Conservation (phyloP, 2,797 vertebrate genomes). For the Acipenser transmontanus region DNA sequence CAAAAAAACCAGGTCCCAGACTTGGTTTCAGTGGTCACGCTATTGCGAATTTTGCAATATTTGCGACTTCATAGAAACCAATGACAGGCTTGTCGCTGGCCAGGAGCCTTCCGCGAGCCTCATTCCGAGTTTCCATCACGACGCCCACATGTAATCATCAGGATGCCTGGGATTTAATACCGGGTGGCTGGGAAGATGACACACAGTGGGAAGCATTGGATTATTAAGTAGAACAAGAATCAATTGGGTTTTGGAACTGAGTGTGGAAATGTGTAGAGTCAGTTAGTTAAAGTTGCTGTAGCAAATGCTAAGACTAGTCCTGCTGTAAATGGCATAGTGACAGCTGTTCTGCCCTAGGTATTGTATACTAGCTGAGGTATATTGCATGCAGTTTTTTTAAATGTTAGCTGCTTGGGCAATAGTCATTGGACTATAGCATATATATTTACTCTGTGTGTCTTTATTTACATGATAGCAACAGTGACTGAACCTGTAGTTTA, state of each 20-base stretch:
- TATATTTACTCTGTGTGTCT: too few relatives aligned
- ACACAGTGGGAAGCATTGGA: background rate
- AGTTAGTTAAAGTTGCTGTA: background rate
- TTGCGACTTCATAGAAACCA: background rate
- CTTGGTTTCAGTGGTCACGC: conserved; percentile 1
- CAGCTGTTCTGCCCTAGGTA: background rate
- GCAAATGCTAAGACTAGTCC: background rate
- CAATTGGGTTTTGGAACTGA: background rate
- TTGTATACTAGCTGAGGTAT: too few relatives aligned
- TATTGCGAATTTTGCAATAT: background rate
- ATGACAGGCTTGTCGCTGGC: background rate
- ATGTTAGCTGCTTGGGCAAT: too few relatives aligned
- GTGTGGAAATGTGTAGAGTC: background rate
- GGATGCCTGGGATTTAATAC: background rate
- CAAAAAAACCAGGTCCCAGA: background rate
- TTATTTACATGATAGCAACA: too few relatives aligned
- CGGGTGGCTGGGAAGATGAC: background rate
- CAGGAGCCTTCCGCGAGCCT: background rate
- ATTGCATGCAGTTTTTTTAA: too few relatives aligned
- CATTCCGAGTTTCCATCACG: background rate
- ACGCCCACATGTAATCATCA: background rate
- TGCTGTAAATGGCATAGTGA: background rate
- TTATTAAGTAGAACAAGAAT: conserved; percentile 5
- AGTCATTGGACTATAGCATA: too few relatives aligned
- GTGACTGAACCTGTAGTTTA: too few relatives aligned